Base-by-base conservation (phyloP, 2,888 invertebrate species). In the Azorinus chamasolen region DNA sequence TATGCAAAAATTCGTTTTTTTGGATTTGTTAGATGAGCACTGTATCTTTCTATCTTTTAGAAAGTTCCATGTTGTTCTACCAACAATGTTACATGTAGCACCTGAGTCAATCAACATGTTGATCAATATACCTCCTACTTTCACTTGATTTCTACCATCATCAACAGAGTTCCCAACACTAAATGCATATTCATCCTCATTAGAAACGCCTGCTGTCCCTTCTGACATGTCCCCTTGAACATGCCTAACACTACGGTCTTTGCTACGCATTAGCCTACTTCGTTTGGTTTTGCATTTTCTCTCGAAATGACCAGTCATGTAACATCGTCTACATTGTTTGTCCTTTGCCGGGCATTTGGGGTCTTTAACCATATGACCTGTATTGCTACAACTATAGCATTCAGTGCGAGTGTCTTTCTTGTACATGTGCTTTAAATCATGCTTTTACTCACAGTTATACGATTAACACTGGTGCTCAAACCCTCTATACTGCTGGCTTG, bases 41-140 rank as follows among this genome's bases (percentile, higher is more conserved):
- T 32, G 5, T 32, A 32, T 32, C 32, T 32, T n/a, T 32, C 32
- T 32, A 4, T 6, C 10, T 32, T 62, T 65, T 16, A 65, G 12
- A 20, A 18, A 22, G 3, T 65, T 24, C 65, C 65, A 62, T 14
- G 48, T 57, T 10, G 37, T 25, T 2, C 18, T 25, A 24, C 41
- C 57, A 16, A 70, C 24, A 14, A 62, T 48, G 43, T 70, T 70
- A 25, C 55, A 46, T 8, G 50, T 32, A 2, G 58, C 51, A 14
- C 72, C 72, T 0, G 65, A 65, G 20, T 65, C 65, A 24, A 72
- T 59, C 8, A 61, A 54, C 59, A 72, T 65, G 3, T 18, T 22
- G 14, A 72, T 2, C 1, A 12, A 2, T 20, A 65, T 25, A 16
- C 14, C 39, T 14, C 64, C 41, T 0, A 65, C 55, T 14, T 46